Base-by-base conservation (phyloP, 2,113 vertebrate genomes). In the Burhinus oedicnemus region DNA sequence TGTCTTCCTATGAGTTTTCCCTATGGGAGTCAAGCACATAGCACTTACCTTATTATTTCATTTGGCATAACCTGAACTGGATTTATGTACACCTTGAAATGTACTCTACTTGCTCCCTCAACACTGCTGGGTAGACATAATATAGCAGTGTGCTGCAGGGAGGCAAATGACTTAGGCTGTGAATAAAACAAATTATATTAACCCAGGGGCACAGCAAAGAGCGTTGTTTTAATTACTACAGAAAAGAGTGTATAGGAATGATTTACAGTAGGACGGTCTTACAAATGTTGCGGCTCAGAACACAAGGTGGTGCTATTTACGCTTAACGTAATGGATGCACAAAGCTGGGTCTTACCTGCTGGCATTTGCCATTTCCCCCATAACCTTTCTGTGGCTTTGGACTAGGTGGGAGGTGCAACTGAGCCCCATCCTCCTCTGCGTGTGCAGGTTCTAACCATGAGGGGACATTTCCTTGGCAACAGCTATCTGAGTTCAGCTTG, bases 131-230 rank as follows among this genome's bases (percentile, higher is more conserved):
- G 45, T 44, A 94, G 93, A 86, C 79, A 26, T 51, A 91, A 92
- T 72, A 85, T 11, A 94, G 66, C 62, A 65, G 32, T 7, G 32
- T 45, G 75, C 89, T 88, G 58, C 71, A 80, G 91, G 66, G 91
- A 93, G 54, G 91, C 70, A 94, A 92, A 96, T 87, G 40, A 83
- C 89, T 96, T 95, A 87, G 84, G 57, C 42, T 90, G 81, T 93
- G 94, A 95, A 90, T 91, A 96, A 95, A 95, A 93, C 89, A 96
- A 96, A 96, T 94, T 96, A 90, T 74, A 91, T 97, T 97, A 96
- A 94, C 91, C 84, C 64, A 91, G 75, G 79, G 78, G 82, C 91
- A 94, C 40, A 88, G 82, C 51, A 88, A 91, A 90, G 78, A 93
- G 45, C 1, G 0, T 85, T 94, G 61, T 95, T 96, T 96, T 97